phyloP scores from a whole-genome alignment of 2,888 invertebrate genomes.

The Incurvaria masculella region DNA sequence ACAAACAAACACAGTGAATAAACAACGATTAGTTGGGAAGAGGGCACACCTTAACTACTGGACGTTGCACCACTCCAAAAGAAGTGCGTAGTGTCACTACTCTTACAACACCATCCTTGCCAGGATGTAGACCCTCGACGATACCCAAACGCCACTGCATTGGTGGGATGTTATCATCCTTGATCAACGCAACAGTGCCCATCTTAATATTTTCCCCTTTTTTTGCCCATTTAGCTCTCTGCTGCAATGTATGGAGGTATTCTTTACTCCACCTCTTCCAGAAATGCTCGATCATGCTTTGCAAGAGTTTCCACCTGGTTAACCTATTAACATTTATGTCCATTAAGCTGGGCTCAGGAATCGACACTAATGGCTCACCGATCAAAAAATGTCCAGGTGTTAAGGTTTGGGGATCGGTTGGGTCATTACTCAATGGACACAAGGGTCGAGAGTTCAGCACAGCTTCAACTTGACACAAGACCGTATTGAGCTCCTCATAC shows the following conservation, averaged over 20 bases:
- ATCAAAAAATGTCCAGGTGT: not conserved
- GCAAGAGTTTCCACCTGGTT: not conserved
- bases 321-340: not conserved
- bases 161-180: not conserved
- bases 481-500: constrained; percentile 6
- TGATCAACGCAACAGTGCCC: not conserved
- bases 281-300: not conserved
- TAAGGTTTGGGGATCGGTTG: not conserved
- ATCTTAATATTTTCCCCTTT: not conserved
- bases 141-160: not conserved
- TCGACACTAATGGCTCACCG: not conserved
- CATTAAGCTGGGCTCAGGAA: constrained; percentile 1
- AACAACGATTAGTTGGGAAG: too few species aligned
- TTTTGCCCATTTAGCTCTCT: not conserved
- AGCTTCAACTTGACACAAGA: constrained; percentile 4
- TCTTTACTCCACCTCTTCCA: constrained; percentile 1
- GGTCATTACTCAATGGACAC: not conserved
- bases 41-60: too few species aligned
- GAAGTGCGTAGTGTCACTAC: too few species aligned
- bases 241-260: not conserved
- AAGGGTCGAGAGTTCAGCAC: constrained; percentile 7
- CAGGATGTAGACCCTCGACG: too few species aligned
- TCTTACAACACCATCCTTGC: too few species aligned
- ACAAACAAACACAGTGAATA: too few species aligned
- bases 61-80: too few species aligned